Evolutionary conservation across 2,113 vertebrate species (phyloP), one percentile per base, ranked within the genome.

Genomic region (Marmota flaviventris): DNA sequence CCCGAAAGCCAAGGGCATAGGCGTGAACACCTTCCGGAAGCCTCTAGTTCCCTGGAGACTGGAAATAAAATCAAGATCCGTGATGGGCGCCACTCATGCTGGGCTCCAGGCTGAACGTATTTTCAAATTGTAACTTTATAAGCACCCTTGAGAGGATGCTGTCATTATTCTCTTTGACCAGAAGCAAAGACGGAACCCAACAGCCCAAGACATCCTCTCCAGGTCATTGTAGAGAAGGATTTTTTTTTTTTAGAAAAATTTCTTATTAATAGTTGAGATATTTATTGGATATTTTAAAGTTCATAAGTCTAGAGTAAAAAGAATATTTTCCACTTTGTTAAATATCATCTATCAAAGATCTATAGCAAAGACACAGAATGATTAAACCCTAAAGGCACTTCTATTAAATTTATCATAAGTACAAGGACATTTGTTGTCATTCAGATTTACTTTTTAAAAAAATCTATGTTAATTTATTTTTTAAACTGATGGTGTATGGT

Each of bases 261-360:
- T 29, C 10, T 53, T 69, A 84, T 79, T 73, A 45, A 39, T 89
- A 88, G 11, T 95, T 25, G 76, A 79, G 1, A 72, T 58, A 8
- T 17, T 1, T 75, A 81, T 14, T 85, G 58, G 13, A 27, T 88
- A 61, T 42, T 89, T 79, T 81, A 58, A 24, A 65, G 2, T 18
- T 51, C 48, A 56, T 56, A 88, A 63, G n/a, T 67, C 70, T 89
- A 82, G 37, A 81, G 76, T 67, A 32, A 73, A 93, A 81, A 6
- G 78, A 81, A 20, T 84, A 91, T 91, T 78, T 95, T 27, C 75
- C 51, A 93, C 82, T 70, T 91, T 93, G 29, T 86, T 32, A 93
- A 86, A 82, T 9, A 24, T 42, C 58, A 81, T 70, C 63, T 48
- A 65, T 48, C 72, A 82, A 76, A 90, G 53, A 78, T 39, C 58